These are phyloP conservation scores for Heterohyrax brucei DNA, from an alignment of 2,797 vertebrate species.

Conservation along the genomic window DNA sequence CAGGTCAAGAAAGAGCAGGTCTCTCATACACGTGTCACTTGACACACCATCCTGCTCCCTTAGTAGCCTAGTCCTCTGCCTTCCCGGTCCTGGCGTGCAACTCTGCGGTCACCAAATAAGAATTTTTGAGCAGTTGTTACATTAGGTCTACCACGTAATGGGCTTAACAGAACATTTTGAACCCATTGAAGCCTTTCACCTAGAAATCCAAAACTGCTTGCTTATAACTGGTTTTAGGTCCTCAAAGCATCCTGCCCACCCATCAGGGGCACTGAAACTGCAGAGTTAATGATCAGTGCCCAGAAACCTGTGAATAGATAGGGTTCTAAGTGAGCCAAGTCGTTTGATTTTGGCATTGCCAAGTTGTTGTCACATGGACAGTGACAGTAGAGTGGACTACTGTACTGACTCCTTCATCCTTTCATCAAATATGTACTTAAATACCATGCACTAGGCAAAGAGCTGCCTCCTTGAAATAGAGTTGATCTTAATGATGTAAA, in stretches of 20 bases:
- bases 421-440: neutral
- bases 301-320: neutral
- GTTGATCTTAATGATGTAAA: too few species aligned
- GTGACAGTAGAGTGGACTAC: too few species aligned
- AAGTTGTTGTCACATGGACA: neutral
- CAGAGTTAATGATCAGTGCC: neutral
- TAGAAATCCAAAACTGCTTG: neutral
- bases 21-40: neutral
- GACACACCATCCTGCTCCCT: neutral
- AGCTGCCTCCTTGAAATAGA: too few species aligned
- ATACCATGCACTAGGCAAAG: too few species aligned
- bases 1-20: constrained; percentile 31
- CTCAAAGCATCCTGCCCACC: neutral
- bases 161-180: neutral
- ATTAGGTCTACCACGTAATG: neutral
- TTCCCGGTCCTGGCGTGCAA: constrained; percentile 27
- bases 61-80: neutral
- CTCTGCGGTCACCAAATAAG: neutral
- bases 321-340: neutral
- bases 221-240: neutral
- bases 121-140: neutral
- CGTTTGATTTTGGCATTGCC: neutral
- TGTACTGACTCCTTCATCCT: neutral
- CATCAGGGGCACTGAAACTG: neutral
- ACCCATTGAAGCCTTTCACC: neutral